These are phyloP conservation scores for Ancistrus triradiatus DNA, from an alignment of 2,113 vertebrate genomes.

Conservation along the genomic window DNA sequence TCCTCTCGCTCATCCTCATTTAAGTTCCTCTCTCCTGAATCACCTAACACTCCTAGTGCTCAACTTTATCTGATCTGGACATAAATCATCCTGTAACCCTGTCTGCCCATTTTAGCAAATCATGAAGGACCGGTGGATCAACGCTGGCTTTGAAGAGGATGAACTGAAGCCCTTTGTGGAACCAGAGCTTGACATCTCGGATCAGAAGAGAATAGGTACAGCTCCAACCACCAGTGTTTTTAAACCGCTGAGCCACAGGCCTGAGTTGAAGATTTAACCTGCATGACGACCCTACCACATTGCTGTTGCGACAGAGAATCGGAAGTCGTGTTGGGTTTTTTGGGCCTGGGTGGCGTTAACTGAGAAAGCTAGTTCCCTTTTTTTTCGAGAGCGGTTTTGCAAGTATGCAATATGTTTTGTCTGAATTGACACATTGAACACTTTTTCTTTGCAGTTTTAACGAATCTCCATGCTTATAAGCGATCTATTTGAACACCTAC, in stretches of 20 bases:
- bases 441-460: not conserved
- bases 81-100: not conserved
- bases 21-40: too few relatives aligned
- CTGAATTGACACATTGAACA: not conserved
- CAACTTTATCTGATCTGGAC: too few relatives aligned
- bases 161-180: slow-evolving; percentile 84
- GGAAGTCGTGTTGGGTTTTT: not conserved
- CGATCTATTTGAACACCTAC: not conserved
- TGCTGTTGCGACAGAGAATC: slow-evolving; percentile 5
- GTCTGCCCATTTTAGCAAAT: slow-evolving; percentile 76
- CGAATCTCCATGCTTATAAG: not conserved
- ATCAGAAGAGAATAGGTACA: slow-evolving; percentile 78
- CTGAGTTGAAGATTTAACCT: not conserved
- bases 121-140: slow-evolving; percentile 96
- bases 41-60: too few relatives aligned
- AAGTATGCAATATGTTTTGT: not conserved
- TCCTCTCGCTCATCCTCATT: too few relatives aligned
- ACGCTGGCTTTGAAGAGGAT: slow-evolving; percentile 79
- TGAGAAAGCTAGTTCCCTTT: not conserved
- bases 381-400: not conserved
- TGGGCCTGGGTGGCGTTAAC: not conserved
- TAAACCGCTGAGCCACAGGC: not conserved
- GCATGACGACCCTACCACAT: not conserved
- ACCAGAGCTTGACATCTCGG: slow-evolving; percentile 78
- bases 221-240: not conserved